A percentile compares a stretch with the other conserved stretches of the same genome.
These are phyloP conservation scores for Temnothorax rugatulus DNA, from an alignment of 2,888 invertebrate species.

Conservation along the genomic window DNA sequence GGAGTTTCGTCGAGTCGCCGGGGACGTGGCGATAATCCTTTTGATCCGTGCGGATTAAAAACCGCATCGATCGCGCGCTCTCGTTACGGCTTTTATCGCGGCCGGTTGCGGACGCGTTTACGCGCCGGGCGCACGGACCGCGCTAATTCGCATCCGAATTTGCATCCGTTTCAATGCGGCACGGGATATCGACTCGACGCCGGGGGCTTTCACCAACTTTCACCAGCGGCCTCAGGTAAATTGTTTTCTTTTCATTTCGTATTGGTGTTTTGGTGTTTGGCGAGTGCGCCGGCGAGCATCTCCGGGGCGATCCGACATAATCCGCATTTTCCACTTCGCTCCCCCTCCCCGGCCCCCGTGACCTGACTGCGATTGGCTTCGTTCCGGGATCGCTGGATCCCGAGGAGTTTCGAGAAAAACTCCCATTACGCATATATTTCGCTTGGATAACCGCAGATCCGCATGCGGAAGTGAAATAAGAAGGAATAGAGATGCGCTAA, in stretches of 20 bases:
- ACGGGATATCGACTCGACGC: constrained; percentile 7
- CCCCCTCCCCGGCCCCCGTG: background rate
- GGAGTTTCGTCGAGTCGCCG: background rate
- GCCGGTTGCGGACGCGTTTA: background rate
- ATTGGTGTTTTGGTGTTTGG: constrained; percentile 14
- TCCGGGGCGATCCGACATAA: constrained; percentile 10
- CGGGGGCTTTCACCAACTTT: constrained; percentile 10
- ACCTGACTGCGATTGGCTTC: background rate
- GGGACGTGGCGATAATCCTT: background rate
- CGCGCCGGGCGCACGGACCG: background rate
- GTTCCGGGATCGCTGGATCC: background rate
- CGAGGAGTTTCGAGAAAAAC: background rate
- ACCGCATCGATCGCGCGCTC: constrained; percentile 4
- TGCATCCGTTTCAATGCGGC: background rate
- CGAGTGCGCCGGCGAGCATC: background rate
- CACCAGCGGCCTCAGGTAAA: constrained; percentile 16
- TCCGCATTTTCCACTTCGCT: background rate
- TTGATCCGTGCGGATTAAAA: constrained; percentile 16
- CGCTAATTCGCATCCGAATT: constrained; percentile 19
- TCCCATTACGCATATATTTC: background rate
- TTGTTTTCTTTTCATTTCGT: constrained; percentile 47
- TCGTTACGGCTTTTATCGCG: constrained; percentile 13
- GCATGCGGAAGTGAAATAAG: background rate
- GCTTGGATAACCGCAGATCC: background rate
- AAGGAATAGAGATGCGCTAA: background rate